Evolutionary conservation across 2,797 vertebrate species (phyloP).

Genomic region (Rhinophrynus dorsalis): DNA sequence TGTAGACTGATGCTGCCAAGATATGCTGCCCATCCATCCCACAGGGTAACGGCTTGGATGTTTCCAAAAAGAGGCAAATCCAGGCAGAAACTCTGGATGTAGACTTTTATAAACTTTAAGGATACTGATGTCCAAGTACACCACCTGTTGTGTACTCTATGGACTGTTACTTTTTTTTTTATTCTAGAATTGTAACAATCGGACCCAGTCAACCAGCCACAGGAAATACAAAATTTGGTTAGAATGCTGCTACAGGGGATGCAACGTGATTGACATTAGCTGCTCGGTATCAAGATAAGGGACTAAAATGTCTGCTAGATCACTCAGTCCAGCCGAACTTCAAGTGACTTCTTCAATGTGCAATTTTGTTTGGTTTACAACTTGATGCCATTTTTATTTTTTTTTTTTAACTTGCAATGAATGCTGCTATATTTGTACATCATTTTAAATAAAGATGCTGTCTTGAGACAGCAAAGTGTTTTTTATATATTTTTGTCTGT

Average conservation of each 20-base stretch:
- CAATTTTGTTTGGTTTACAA: conserved; percentile 64
- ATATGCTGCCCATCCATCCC: neutral
- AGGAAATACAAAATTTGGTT: conserved; percentile 67
- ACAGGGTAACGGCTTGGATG: too few species aligned
- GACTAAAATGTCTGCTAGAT: conserved; percentile 16
- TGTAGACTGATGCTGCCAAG: conserved; percentile 44
- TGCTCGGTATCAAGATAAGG: conserved; percentile 51
- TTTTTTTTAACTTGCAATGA: conserved; percentile 55
- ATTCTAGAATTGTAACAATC: conserved; percentile 48
- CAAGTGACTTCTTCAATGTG: conserved; percentile 7
- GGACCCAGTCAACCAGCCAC: conserved; percentile 71
- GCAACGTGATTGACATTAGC: conserved; percentile 68
- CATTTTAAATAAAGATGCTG: conserved; percentile 83
- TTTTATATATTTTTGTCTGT: conserved; percentile 44
- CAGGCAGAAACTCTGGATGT: too few species aligned
- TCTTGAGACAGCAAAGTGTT: conserved; percentile 66
- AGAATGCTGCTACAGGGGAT: conserved; percentile 89
- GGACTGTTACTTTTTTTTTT: neutral
- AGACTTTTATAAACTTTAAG: conserved; percentile 53
- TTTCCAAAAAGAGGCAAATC: too few species aligned
- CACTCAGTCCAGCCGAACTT: neutral
- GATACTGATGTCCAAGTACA: too few species aligned
- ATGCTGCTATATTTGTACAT: conserved; percentile 85
- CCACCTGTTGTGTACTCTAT: neutral
- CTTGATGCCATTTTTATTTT: conserved; percentile 67